Conservation (phyloP, 2,113 vertebrate species). For the Ageneiosus marmoratus region DNA sequence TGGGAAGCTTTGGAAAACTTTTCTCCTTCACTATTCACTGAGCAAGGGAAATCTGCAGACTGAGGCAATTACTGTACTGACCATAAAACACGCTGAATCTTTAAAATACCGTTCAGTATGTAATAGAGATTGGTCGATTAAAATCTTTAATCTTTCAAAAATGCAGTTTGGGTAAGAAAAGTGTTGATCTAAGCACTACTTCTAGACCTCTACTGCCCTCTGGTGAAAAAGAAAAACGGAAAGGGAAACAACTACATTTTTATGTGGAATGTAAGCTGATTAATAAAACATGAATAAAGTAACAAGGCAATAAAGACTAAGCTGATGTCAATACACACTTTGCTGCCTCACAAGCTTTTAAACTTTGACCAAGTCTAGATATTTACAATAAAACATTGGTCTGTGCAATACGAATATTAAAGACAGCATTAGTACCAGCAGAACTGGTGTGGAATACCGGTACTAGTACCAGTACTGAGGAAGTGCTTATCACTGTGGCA, state of each 20-base stretch:
- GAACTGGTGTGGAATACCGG: not conserved
- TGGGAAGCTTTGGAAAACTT: not conserved
- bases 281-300: not conserved
- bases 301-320: not conserved
- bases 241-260: not conserved
- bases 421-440: not conserved
- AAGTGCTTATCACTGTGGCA: not conserved
- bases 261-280: not conserved
- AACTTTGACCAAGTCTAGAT: not conserved
- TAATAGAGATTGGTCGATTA: not conserved
- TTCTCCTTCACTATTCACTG: not conserved
- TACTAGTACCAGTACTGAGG: no score
- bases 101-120: no score
- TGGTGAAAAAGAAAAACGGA: constrained; percentile 1
- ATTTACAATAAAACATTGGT: not conserved
- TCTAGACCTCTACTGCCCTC: constrained; percentile 16
- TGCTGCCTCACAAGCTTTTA: not conserved
- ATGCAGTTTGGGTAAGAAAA: not conserved
- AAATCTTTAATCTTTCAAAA: not conserved
- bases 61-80: constrained; percentile 11
- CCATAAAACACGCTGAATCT: constrained; percentile 13
- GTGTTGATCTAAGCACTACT: not conserved
- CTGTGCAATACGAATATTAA: not conserved
- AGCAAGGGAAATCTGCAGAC: not conserved
- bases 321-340: not conserved